Percentiles rank a stretch among this genome's conserved stretches.
Evolutionary conservation across 92 coral and sea anemone genomes (phyloP).

Genomic region (Paragorgia papillata): DNA sequence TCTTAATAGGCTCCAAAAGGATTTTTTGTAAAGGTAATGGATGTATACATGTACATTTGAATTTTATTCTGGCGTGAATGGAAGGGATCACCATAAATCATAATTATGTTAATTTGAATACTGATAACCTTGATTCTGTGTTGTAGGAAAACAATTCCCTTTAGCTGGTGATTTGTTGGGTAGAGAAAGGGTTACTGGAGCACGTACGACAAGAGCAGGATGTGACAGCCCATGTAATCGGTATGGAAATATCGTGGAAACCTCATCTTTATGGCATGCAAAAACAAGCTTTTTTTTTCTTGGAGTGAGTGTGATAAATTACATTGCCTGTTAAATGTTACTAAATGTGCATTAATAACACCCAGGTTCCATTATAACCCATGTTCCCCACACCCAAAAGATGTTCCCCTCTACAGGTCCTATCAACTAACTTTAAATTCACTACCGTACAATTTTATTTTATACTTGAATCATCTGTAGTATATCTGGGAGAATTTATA

Average conservation of each 20-base stretch:
- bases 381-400: not conserved
- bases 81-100: no score
- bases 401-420: not conserved
- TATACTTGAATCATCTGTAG: slow-evolving; percentile 24
- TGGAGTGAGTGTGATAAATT: slow-evolving; percentile 44
- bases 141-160: slow-evolving; percentile 44
- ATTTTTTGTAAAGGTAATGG: no score
- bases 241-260: slow-evolving; percentile 46
- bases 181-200: slow-evolving; percentile 57
- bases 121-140: not conserved
- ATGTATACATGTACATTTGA: no score
- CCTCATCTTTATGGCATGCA: slow-evolving; percentile 51
- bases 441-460: slow-evolving; percentile 5
- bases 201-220: slow-evolving; percentile 54
- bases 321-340: no score
- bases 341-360: not conserved
- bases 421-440: not conserved
- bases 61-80: no score
- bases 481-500: slow-evolving; percentile 60
- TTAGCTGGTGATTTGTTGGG: slow-evolving; percentile 57
- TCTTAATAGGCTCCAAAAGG: no score
- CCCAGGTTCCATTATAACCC: not conserved
- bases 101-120: not conserved
- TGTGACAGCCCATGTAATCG: slow-evolving; percentile 51
- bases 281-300: slow-evolving; percentile 60